These are phyloP conservation scores for Opisthocomus hoazin DNA, from an alignment of 2,113 vertebrate genomes.

Conservation along the genomic window DNA sequence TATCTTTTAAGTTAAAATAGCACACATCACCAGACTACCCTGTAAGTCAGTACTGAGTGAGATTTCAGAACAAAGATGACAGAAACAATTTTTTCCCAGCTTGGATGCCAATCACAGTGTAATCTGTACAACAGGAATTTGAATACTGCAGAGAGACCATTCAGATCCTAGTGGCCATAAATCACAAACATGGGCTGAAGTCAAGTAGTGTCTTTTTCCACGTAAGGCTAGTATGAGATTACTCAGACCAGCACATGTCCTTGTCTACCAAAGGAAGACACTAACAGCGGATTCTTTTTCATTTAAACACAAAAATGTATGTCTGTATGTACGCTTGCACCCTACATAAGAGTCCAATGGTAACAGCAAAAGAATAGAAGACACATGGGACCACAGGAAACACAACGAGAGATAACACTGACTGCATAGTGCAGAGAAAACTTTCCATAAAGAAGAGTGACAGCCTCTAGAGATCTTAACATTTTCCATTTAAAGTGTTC, in stretches of 20 bases:
- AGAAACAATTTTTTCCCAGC: neutral
- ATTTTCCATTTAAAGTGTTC: neutral
- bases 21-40: neutral
- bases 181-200: neutral
- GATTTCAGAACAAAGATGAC: neutral
- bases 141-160: neutral
- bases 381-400: neutral
- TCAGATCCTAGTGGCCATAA: neutral
- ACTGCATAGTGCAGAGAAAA: neutral
- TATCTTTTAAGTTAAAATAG: neutral
- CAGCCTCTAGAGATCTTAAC: neutral
- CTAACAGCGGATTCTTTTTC: neutral
- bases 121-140: neutral
- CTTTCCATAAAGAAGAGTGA: neutral
- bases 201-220: neutral
- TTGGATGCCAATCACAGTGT: neutral
- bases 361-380: neutral
- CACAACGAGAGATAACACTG: neutral
- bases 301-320: neutral
- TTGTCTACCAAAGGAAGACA: neutral
- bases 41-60: neutral
- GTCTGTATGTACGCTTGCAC: neutral
- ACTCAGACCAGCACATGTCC: neutral
- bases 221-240: neutral
- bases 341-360: neutral